phyloP scores from a whole-genome alignment of 2,113 vertebrate genomes.

The Sander vitreus region DNA sequence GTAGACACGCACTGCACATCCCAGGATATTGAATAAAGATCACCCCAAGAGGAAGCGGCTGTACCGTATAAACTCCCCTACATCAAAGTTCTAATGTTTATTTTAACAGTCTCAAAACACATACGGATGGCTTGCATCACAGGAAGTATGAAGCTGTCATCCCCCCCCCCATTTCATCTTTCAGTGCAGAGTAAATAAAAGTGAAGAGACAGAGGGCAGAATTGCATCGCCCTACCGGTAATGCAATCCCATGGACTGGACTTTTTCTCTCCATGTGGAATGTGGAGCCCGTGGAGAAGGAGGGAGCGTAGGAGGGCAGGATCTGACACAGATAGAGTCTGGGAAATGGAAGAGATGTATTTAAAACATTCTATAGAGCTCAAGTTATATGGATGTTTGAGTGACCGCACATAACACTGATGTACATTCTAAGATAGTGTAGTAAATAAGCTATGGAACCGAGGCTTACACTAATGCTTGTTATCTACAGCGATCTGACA shows the following conservation, averaged over 20 bases:
- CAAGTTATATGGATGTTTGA: slow-evolving; percentile 21
- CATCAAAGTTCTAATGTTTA: slow-evolving; percentile 75
- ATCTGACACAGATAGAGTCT: slow-evolving; percentile 55
- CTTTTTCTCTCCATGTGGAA: slow-evolving; percentile 68
- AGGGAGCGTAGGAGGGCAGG: slow-evolving; percentile 55
- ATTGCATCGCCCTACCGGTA: slow-evolving; percentile 50
- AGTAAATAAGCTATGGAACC: slow-evolving; percentile 25
- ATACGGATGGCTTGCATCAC: slow-evolving; percentile 60
- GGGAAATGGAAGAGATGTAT: slow-evolving; percentile 62
- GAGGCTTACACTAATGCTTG: background rate
- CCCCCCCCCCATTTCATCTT: slow-evolving; percentile 49
- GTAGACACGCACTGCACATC: slow-evolving; percentile 69
- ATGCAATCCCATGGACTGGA: slow-evolving; percentile 56
- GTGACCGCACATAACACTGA: slow-evolving; percentile 6
- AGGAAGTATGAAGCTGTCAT: slow-evolving; percentile 64
- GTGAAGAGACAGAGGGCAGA: slow-evolving; percentile 57
- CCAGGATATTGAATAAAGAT: slow-evolving; percentile 66
- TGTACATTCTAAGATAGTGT: slow-evolving; percentile 14
- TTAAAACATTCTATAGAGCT: slow-evolving; percentile 45
- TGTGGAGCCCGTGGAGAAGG: slow-evolving; percentile 62
- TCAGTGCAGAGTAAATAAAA: slow-evolving; percentile 68
- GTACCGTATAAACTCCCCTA: slow-evolving; percentile 62
- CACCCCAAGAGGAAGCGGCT: slow-evolving; percentile 60
- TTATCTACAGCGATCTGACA: slow-evolving; percentile 47
- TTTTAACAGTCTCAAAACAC: slow-evolving; percentile 52